Evolutionary conservation across 2,888 invertebrate genomes (phyloP).

Genomic region (Leucoma salicis): DNA sequence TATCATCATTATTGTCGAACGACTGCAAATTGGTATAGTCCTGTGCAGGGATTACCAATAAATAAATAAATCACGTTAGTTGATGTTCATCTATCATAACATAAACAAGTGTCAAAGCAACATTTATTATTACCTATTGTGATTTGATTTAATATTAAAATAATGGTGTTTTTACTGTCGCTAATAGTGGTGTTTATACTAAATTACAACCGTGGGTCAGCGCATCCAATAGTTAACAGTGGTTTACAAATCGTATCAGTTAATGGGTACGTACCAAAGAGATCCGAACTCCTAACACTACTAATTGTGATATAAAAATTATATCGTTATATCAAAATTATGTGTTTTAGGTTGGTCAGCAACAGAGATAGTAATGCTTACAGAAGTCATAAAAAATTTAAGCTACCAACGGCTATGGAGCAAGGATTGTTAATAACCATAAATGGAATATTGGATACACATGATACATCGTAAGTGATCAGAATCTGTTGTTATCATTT

Average conservation of each 20-base stretch:
- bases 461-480: slow-evolving; percentile 28
- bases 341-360: slow-evolving; percentile 12
- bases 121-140: slow-evolving; percentile 16
- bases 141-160: slow-evolving; percentile 23
- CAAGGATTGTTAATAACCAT: slow-evolving; percentile 17
- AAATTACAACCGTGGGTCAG: slow-evolving; percentile 30
- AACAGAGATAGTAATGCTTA: neutral
- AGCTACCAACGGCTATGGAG: slow-evolving; percentile 24
- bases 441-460: slow-evolving; percentile 23
- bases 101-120: slow-evolving; percentile 29
- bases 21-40: slow-evolving; percentile 45
- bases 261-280: slow-evolving; percentile 29
- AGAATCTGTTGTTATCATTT: no score
- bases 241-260: slow-evolving; percentile 8
- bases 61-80: slow-evolving; percentile 29
- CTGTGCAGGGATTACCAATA: slow-evolving; percentile 40
- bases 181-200: slow-evolving; percentile 38
- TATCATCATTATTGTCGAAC: slow-evolving; percentile 29
- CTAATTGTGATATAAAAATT: no score
- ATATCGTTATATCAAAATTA: no score
- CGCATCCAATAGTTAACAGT: slow-evolving; percentile 31
- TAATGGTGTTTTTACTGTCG: slow-evolving; percentile 39
- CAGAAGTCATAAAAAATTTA: slow-evolving; percentile 5
- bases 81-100: slow-evolving; percentile 21
- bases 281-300: no score